A percentile compares a stretch with the other conserved stretches of the same genome.
Evolutionary conservation across 2,888 invertebrate genomes (phyloP).

Genomic region (Xanthia icteritia): DNA sequence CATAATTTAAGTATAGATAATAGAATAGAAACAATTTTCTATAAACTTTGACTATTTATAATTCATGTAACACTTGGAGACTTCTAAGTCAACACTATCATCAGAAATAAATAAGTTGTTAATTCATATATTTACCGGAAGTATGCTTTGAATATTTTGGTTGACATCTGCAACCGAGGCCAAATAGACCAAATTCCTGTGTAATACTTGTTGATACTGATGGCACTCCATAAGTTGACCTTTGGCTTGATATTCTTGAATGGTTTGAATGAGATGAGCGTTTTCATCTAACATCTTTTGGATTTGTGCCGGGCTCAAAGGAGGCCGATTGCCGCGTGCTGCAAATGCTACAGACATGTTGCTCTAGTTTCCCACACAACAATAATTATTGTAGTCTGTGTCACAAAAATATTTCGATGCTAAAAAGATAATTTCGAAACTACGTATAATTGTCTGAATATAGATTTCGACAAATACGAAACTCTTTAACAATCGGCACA

Average conservation of each 20-base stretch:
- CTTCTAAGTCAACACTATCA: neutral
- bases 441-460: neutral
- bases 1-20: neutral
- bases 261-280: conserved; percentile 98
- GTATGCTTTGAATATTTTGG: conserved; percentile 96
- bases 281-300: conserved; percentile 99
- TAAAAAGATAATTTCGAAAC: conserved; percentile 4
- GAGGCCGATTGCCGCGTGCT: conserved; percentile 93
- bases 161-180: conserved; percentile 99
- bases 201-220: conserved; percentile 98
- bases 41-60: neutral
- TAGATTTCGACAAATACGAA: conserved; percentile 7
- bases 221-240: conserved; percentile 98
- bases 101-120: neutral
- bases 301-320: conserved; percentile 95
- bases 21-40: neutral
- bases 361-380: neutral
- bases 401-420: neutral
- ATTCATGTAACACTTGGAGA: neutral
- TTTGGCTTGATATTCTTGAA: conserved; percentile 98
- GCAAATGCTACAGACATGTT: conserved; percentile 94
- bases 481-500: neutral
- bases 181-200: conserved; percentile 98
- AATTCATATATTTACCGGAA: conserved; percentile 93
- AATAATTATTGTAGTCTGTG: too few species aligned